Conservation (phyloP, 2,888 invertebrate genomes). For the Galerucella pusilla region DNA sequence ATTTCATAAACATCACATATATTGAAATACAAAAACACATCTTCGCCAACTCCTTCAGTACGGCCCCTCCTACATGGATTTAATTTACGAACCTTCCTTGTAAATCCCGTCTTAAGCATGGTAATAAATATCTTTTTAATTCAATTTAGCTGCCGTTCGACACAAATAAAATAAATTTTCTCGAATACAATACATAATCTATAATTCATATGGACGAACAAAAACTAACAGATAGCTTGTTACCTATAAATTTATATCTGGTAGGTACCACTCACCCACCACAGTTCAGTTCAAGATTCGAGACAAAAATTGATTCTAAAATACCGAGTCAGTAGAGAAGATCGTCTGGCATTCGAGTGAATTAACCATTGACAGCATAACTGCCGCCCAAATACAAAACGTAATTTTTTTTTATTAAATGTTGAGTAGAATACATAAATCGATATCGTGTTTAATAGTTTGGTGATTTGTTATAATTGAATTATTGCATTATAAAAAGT, state of each 20-base stretch:
- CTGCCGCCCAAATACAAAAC: conserved; percentile 62
- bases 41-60: not conserved
- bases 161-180: conserved; percentile 59
- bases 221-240: conserved; percentile 54
- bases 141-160: conserved; percentile 59
- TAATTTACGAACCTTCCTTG: conserved; percentile 48
- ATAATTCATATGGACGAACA: conserved; percentile 60
- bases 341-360: conserved; percentile 43
- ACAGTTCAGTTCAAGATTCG: conserved; percentile 15
- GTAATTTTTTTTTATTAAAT: conserved; percentile 28
- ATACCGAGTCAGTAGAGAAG: conserved; percentile 43
- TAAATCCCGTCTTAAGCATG: conserved; percentile 52
- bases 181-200: conserved; percentile 63
- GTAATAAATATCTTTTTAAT: conserved; percentile 58
- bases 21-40: not conserved
- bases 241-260: conserved; percentile 55
- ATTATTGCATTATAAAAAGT: no score
- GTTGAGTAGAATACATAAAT: not conserved
- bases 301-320: conserved; percentile 43
- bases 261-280: conserved; percentile 49
- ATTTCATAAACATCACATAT: not conserved
- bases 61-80: conserved; percentile 17
- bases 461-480: not conserved
- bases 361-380: conserved; percentile 59
- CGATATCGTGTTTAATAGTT: not conserved